phyloP scores from a whole-genome alignment of 2,888 invertebrate species.

The Campoplex capitator region DNA sequence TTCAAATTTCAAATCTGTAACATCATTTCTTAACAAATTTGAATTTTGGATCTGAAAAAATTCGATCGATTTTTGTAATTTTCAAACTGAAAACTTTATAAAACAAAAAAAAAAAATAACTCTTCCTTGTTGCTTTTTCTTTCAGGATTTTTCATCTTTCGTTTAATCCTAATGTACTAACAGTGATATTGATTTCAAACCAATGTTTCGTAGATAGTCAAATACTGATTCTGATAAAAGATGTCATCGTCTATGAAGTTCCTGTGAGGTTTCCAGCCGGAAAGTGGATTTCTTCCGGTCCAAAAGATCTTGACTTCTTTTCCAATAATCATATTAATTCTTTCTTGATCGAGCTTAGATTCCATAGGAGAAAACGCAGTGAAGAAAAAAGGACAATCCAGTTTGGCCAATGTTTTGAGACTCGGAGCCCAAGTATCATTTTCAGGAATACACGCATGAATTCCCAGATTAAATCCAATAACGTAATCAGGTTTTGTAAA shows the following conservation, averaged over 20 bases:
- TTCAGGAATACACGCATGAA: conserved; percentile 76
- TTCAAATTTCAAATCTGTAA: too few relatives aligned
- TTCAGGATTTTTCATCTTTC: not conserved
- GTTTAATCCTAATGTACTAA: not conserved
- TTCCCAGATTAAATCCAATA: conserved; percentile 79
- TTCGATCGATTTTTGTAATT: too few relatives aligned
- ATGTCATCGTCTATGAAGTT: conserved; percentile 78
- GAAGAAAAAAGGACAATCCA: conserved; percentile 77
- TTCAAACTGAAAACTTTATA: too few relatives aligned
- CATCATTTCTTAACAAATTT: too few relatives aligned
- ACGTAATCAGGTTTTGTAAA: conserved; percentile 76
- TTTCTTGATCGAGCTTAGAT: conserved; percentile 73
- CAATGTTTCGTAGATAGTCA: conserved; percentile 75
- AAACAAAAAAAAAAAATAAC: too few relatives aligned
- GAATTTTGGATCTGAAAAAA: too few relatives aligned
- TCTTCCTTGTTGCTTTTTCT: not conserved
- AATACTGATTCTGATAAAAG: conserved; percentile 79
- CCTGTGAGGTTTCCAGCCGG: conserved; percentile 78
- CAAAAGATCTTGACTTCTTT: conserved; percentile 64
- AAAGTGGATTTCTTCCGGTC: conserved; percentile 76
- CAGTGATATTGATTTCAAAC: not conserved
- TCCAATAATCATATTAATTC: conserved; percentile 71
- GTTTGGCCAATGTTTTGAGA: conserved; percentile 51
- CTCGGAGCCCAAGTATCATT: conserved; percentile 5
- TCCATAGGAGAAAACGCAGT: conserved; percentile 77